phyloP scores from a whole-genome alignment of 2,113 vertebrate species.

The Heterocephalus glaber region DNA sequence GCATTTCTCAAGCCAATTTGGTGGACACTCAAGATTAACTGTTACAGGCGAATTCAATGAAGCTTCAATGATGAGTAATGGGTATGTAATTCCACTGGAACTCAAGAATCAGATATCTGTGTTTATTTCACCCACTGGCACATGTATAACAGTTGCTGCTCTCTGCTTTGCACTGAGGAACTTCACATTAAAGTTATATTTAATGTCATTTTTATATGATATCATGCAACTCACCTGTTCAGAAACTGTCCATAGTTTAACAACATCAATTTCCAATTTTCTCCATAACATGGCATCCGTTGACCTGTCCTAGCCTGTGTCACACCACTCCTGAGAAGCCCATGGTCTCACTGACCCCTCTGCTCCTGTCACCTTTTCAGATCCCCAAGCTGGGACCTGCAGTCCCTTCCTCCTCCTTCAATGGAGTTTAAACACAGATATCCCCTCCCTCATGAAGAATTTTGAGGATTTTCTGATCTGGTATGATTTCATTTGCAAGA shows the following conservation, averaged over 20 bases:
- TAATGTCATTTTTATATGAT: background rate
- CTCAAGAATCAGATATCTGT: background rate
- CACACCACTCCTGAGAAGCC: too few species aligned
- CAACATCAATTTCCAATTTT: background rate
- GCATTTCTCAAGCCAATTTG: background rate
- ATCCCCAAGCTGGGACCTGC: background rate
- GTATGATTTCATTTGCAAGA: background rate
- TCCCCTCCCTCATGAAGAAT: background rate
- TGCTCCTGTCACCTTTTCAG: background rate
- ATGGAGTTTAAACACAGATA: background rate
- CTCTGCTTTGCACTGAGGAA: background rate
- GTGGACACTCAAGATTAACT: background rate
- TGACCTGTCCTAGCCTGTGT: background rate
- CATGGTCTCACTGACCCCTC: background rate
- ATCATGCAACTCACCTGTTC: background rate
- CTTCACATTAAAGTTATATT: background rate
- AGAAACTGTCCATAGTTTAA: background rate
- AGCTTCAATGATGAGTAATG: background rate
- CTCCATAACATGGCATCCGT: accelerated
- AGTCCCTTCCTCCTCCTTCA: background rate
- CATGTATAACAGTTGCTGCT: background rate
- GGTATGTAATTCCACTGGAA: background rate
- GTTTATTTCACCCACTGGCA: background rate
- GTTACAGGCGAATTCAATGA: background rate
- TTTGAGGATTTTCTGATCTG: background rate